These are phyloP conservation scores for Odontophorus gujanensis DNA, from an alignment of 2,113 vertebrate genomes.

Conservation along the genomic window DNA sequence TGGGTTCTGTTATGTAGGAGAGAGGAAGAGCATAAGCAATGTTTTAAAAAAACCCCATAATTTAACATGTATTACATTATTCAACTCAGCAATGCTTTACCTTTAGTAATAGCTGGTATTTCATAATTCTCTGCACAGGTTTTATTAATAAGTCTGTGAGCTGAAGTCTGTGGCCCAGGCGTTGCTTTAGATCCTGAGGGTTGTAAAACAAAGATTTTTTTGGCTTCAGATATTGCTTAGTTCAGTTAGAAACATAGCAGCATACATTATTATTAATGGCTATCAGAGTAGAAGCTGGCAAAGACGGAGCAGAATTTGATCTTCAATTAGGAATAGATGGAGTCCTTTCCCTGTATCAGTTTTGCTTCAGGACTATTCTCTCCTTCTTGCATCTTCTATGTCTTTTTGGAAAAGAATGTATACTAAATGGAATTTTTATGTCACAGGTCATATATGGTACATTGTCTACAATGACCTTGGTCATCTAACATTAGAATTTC, in stretches of 20 bases:
- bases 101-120: constrained; percentile 98
- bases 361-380: background rate
- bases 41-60: background rate
- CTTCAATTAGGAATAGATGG: background rate
- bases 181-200: constrained; percentile 91
- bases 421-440: background rate
- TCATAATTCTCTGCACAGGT: constrained; percentile 97
- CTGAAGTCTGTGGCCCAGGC: constrained; percentile 90
- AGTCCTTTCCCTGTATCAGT: background rate
- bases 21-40: background rate
- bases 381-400: background rate
- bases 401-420: background rate
- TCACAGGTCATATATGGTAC: background rate
- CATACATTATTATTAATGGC: background rate
- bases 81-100: constrained; percentile 67
- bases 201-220: background rate
- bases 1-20: background rate
- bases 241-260: background rate
- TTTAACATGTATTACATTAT: background rate
- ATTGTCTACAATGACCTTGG: background rate
- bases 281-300: background rate
- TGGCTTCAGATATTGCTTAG: background rate
- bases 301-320: background rate
- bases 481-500: background rate
- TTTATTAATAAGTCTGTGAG: constrained; percentile 96